Evolutionary conservation across 2,113 vertebrate species (phyloP).

Genomic region (Rhinogobius similis): DNA sequence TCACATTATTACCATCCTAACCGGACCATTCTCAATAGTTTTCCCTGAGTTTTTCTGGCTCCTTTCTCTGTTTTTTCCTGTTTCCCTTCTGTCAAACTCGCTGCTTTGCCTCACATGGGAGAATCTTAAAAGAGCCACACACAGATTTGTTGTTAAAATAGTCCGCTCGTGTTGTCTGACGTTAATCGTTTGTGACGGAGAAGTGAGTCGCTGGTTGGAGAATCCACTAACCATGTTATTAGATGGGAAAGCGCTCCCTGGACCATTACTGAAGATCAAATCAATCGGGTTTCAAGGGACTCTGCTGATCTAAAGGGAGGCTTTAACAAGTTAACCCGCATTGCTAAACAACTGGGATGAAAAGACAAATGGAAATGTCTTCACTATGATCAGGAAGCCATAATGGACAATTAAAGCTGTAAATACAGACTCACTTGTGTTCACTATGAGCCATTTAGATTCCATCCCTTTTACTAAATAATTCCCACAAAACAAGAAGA

Average conservation of each 20-base stretch:
- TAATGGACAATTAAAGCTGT: neutral
- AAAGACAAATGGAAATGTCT: neutral
- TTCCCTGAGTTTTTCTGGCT: neutral
- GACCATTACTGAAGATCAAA: constrained; percentile 36
- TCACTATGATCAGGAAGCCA: neutral
- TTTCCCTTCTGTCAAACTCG: neutral
- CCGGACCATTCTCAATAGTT: neutral
- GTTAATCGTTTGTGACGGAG: constrained; percentile 37
- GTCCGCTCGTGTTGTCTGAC: constrained; percentile 20
- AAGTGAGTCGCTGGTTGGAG: constrained; percentile 39
- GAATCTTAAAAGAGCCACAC: constrained; percentile 7
- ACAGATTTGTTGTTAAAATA: constrained; percentile 20
- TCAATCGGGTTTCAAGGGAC: constrained; percentile 21
- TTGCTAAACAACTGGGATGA: neutral
- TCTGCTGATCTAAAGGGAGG: constrained; percentile 3
- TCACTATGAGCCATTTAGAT: neutral
- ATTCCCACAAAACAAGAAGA: neutral
- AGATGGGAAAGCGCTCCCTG: constrained; percentile 43
- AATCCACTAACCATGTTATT: constrained; percentile 48
- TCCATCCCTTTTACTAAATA: neutral
- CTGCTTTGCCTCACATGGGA: constrained; percentile 28
- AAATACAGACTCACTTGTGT: neutral
- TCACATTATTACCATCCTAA: neutral
- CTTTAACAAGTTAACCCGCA: constrained; percentile 6
- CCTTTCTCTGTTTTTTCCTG: constrained; percentile 14